Percentiles rank a stretch among this genome's conserved stretches.
phyloP scores from a whole-genome alignment of 2,888 invertebrate species.

The Drosophila paramelanica region DNA sequence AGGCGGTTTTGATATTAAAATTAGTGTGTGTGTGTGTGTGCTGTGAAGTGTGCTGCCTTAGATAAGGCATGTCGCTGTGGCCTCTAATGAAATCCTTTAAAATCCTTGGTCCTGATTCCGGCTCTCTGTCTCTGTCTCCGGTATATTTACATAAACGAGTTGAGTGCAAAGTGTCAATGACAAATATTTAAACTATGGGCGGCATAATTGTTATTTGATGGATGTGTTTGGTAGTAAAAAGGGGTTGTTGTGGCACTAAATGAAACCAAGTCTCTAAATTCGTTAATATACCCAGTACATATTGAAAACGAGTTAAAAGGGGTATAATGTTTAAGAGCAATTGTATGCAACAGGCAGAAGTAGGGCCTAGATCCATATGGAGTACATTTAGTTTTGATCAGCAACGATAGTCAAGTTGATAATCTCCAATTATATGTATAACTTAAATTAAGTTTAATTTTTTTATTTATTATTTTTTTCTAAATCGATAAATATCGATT shows the following conservation, averaged over 20 bases:
- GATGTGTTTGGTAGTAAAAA: slow-evolving; percentile 3
- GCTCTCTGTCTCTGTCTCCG: slow-evolving; percentile 4
- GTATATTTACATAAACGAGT: slow-evolving; percentile 71
- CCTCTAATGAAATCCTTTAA: slow-evolving; percentile 47
- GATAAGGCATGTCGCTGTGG: slow-evolving; percentile 58
- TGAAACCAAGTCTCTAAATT: slow-evolving; percentile 3
- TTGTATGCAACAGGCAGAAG: too few species aligned
- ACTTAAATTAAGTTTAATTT: too few species aligned
- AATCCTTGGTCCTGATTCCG: slow-evolving; percentile 11
- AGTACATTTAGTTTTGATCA: too few species aligned
- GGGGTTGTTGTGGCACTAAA: slow-evolving; percentile 5
- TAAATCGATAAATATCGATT: too few species aligned
- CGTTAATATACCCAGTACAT: neutral
- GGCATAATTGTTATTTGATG: slow-evolving; percentile 57
- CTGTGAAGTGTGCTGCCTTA: slow-evolving; percentile 3
- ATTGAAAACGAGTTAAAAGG: neutral
- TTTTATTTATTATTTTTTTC: too few species aligned
- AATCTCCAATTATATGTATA: too few species aligned
- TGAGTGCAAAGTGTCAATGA: slow-evolving; percentile 45
- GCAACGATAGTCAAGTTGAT: too few species aligned
- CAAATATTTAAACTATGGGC: slow-evolving; percentile 61
- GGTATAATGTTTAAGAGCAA: neutral
- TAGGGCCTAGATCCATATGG: too few species aligned
- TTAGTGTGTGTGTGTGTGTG: slow-evolving; percentile 47
- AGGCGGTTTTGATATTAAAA: slow-evolving; percentile 69